phyloP scores from a whole-genome alignment of 2,113 vertebrate genomes.

The Pavo muticus region DNA sequence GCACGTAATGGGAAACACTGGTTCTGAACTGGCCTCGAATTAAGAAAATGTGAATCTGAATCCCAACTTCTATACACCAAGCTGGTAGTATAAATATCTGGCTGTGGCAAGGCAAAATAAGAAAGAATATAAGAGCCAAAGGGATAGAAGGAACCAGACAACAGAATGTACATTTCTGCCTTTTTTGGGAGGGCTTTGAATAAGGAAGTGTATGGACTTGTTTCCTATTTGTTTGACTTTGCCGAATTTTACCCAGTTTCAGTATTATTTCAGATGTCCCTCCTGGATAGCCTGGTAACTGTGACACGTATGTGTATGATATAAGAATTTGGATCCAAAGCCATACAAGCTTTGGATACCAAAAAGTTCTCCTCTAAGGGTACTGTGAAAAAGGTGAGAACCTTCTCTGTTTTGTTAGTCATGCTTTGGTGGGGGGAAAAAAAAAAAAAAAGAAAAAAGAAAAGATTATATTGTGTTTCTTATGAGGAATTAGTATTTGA shows the following conservation, averaged over 20 bases:
- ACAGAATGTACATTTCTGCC: background rate
- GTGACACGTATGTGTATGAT: background rate
- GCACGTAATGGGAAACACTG: fast-evolving
- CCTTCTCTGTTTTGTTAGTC: background rate
- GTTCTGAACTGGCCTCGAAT: background rate
- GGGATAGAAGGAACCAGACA: background rate
- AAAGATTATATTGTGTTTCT: background rate
- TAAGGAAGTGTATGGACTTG: background rate
- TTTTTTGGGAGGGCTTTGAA: background rate
- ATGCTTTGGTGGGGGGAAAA: background rate
- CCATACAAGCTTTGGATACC: background rate
- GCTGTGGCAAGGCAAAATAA: background rate
- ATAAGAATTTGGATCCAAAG: background rate
- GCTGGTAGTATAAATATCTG: background rate
- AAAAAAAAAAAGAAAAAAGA: background rate
- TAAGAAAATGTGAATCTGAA: background rate
- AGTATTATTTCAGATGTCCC: background rate
- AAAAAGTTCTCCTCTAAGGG: background rate
- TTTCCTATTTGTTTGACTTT: background rate
- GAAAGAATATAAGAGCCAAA: background rate
- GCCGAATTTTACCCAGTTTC: background rate
- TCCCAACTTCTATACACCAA: background rate
- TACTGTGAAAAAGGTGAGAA: background rate
- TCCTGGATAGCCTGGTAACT: background rate
- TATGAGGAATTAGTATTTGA: background rate